Evolutionary conservation across 2,888 invertebrate species (phyloP).

Genomic region (Ectropis crepuscularia): DNA sequence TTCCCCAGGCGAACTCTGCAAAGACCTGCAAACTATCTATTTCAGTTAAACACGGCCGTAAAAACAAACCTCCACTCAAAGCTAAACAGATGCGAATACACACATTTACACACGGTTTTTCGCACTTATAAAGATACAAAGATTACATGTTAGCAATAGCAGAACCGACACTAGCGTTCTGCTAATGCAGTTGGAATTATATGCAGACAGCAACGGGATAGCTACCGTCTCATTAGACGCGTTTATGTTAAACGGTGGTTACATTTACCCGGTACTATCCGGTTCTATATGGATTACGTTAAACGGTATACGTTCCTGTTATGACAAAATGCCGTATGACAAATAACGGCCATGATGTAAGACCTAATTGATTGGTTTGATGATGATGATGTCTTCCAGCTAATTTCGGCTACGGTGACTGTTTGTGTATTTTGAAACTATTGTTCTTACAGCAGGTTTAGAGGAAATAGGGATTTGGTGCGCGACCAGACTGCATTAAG

Average conservation of each 20-base stretch:
- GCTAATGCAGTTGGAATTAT: conserved; percentile 24
- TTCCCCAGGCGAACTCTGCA: no score
- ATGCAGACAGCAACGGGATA: conserved; percentile 16
- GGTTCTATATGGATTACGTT: conserved; percentile 3
- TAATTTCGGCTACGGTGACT: no score
- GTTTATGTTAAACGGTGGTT: conserved; percentile 24
- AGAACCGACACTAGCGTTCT: conserved; percentile 6
- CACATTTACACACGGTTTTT: background rate
- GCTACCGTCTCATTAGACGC: conserved; percentile 19
- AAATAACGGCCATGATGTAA: no score
- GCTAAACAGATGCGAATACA: background rate
- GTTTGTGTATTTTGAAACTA: no score
- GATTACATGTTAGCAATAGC: conserved; percentile 6
- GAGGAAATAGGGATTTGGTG: no score
- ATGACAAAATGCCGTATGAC: background rate
- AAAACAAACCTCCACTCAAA: background rate
- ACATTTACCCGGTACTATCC: conserved; percentile 12
- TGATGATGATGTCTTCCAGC: no score
- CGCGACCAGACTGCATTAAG: no score
- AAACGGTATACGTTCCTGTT: conserved; percentile 4
- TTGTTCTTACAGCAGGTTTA: no score
- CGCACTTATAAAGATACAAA: background rate
- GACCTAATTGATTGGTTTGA: no score
- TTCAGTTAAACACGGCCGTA: no score
- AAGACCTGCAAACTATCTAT: no score